Percentiles rank a stretch among this genome's conserved stretches.
phyloP scores from a whole-genome alignment of 1,140 invertebrate genomes.

The Aradophagus sp. region DNA sequence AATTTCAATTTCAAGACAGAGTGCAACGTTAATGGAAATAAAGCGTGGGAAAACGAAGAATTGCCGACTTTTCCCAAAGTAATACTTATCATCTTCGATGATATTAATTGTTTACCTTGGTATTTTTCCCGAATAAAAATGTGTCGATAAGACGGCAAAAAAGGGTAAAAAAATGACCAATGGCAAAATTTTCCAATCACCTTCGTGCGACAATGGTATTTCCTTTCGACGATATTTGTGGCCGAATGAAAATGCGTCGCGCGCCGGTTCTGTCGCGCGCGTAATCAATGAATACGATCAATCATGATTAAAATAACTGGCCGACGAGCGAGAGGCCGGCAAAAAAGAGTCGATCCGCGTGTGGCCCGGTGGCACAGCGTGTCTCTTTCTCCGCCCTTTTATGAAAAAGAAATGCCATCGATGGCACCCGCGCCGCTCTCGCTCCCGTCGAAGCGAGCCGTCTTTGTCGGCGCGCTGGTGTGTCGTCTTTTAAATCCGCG shows the following conservation, averaged over 20 bases:
- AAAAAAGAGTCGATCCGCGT: slow-evolving; percentile 35
- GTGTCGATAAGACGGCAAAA: background rate
- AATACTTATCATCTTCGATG: too few species aligned
- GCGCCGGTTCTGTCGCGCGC: background rate
- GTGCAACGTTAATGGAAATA: slow-evolving; percentile 16
- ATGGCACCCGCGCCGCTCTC: slow-evolving; percentile 29
- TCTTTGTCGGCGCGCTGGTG: slow-evolving; percentile 67
- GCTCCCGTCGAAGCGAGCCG: slow-evolving; percentile 54
- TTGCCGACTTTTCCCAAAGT: too few species aligned
- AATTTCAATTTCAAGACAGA: slow-evolving; percentile 22
- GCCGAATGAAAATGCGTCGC: slow-evolving; percentile 8
- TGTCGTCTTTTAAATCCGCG: slow-evolving; percentile 63
- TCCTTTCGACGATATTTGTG: too few species aligned
- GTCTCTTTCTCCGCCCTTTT: slow-evolving; percentile 53
- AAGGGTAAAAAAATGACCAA: slow-evolving; percentile 20
- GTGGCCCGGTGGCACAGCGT: slow-evolving; percentile 31
- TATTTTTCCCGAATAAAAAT: too few species aligned
- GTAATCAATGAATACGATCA: slow-evolving; percentile 44
- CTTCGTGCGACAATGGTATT: too few species aligned
- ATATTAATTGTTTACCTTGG: too few species aligned
- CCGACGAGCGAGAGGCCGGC: slow-evolving; percentile 1
- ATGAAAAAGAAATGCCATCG: slow-evolving; percentile 56
- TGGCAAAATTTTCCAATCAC: slow-evolving; percentile 19
- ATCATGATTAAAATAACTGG: slow-evolving; percentile 52
- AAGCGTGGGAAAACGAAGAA: slow-evolving; percentile 25